phyloP scores from a whole-genome alignment of 2,113 vertebrate genomes.

The Lontra canadensis region DNA sequence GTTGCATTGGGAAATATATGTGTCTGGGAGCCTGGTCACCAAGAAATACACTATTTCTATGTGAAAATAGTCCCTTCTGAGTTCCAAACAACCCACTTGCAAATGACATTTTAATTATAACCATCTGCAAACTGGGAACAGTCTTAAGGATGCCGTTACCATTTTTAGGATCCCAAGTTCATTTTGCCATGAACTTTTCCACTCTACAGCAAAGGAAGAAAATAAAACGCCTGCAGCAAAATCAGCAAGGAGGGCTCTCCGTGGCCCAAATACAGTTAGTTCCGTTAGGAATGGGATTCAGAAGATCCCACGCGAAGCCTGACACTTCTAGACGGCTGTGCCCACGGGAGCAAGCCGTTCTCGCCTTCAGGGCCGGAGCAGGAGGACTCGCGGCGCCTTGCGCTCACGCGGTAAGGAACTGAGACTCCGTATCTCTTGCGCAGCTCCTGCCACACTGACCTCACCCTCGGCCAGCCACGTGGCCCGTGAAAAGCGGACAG shows the following conservation, averaged over 20 bases:
- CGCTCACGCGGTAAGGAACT: not conserved
- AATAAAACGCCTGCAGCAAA: not conserved
- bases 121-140: not conserved
- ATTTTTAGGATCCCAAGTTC: not conserved
- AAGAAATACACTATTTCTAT: not conserved
- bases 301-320: too few relatives aligned
- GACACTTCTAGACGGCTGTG: not conserved
- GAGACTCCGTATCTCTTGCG: accelerated
- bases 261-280: not conserved
- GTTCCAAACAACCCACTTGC: not conserved
- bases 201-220: not conserved
- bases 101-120: constrained; percentile 9
- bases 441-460: not conserved
- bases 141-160: not conserved
- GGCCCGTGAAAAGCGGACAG: not conserved
- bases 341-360: not conserved
- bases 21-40: not conserved
- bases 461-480: not conserved
- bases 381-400: not conserved
- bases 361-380: not conserved
- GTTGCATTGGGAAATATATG: not conserved
- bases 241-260: not conserved
- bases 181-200: not conserved
- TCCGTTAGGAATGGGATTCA: not conserved
- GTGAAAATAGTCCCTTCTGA: not conserved